A percentile compares a stretch with the other conserved stretches of the same genome.
These are phyloP conservation scores for Drosophila eohydei DNA, from an alignment of 2,888 invertebrate genomes.

Conservation along the genomic window DNA sequence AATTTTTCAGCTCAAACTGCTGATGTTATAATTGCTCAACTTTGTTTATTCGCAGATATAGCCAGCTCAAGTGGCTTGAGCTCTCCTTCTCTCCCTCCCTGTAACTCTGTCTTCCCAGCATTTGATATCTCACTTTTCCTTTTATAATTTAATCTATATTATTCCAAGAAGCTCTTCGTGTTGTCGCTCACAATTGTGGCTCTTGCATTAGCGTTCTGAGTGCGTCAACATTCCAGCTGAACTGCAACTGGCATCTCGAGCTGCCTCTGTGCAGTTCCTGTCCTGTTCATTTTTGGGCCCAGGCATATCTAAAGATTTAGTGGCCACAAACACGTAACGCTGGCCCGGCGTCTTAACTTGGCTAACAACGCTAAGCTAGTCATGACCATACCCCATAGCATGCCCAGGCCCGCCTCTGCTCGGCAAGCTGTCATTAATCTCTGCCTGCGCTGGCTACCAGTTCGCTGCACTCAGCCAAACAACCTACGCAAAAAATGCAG, in stretches of 20 bases:
- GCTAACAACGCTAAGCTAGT: slow-evolving; percentile 45
- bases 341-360: slow-evolving; percentile 38
- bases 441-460: slow-evolving; percentile 68
- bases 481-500: slow-evolving; percentile 79
- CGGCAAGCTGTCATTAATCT: slow-evolving; percentile 63
- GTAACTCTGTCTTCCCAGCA: background rate
- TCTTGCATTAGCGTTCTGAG: background rate
- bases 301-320: slow-evolving; percentile 62
- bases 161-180: background rate
- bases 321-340: slow-evolving; percentile 64
- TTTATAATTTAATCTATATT: slow-evolving; percentile 10
- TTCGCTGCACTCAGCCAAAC: slow-evolving; percentile 66
- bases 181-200: slow-evolving; percentile 8
- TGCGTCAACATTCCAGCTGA: background rate
- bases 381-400: slow-evolving; percentile 14
- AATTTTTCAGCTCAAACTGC: background rate
- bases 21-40: background rate
- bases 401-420: slow-evolving; percentile 6
- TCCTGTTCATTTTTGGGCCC: slow-evolving; percentile 2
- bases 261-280: slow-evolving; percentile 21
- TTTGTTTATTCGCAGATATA: background rate
- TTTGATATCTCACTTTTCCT: slow-evolving; percentile 10
- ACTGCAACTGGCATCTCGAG: slow-evolving; percentile 21
- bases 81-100: no score
- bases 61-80: background rate